These are phyloP conservation scores for Turritopsis rubra DNA, from an alignment of 30 jellyfish, hydroid and myxozoan genomes.

Conservation along the genomic window DNA sequence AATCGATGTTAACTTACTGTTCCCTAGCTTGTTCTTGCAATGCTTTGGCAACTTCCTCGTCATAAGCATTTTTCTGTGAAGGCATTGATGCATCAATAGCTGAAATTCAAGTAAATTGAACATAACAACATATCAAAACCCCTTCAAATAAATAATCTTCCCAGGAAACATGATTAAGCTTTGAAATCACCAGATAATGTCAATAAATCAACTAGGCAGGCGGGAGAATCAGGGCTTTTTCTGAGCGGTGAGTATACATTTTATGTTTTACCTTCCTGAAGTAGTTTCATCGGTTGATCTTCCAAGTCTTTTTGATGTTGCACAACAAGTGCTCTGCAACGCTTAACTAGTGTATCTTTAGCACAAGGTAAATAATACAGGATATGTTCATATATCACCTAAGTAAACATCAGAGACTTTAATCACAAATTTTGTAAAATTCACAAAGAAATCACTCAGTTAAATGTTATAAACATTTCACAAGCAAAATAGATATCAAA, in stretches of 20 bases:
- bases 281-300: conserved; percentile 62
- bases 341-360: conserved; percentile 77
- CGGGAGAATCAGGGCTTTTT: no score
- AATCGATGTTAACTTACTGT: conserved; percentile 92
- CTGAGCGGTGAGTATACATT: no score
- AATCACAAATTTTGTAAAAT: background rate
- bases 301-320: conserved; percentile 74
- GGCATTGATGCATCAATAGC: conserved; percentile 85
- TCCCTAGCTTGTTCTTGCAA: conserved; percentile 91
- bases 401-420: background rate
- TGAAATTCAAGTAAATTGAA: background rate
- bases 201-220: no score
- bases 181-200: no score
- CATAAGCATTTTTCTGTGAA: conserved; percentile 56
- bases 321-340: conserved; percentile 74
- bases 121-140: background rate
- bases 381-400: conserved; percentile 85
- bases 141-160: background rate
- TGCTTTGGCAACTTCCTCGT: conserved; percentile 83
- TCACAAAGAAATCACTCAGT: no score
- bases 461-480: no score
- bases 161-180: background rate
- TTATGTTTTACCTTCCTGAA: conserved; percentile 77
- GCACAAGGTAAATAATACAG: conserved; percentile 84
- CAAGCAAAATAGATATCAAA: no score